phyloP scores from a whole-genome alignment of 2,888 invertebrate genomes.

The Elmis aenea region DNA sequence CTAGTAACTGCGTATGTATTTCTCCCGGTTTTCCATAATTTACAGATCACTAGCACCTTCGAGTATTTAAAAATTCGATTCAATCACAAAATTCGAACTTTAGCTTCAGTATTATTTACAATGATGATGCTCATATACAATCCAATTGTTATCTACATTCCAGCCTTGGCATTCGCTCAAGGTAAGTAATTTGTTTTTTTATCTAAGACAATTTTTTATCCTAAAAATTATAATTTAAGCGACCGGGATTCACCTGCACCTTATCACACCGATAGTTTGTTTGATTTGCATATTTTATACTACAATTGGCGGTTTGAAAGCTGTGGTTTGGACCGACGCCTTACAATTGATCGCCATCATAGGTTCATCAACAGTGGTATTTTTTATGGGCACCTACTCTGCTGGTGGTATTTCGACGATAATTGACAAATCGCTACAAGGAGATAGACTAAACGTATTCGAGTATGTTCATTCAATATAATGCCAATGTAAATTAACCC shows the following conservation, averaged over 20 bases:
- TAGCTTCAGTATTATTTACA: slow-evolving; percentile 54
- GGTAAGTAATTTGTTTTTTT: too few relatives aligned
- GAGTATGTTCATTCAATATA: slow-evolving; percentile 57
- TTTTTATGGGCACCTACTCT: slow-evolving; percentile 37
- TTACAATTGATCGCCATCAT: slow-evolving; percentile 51
- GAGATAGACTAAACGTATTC: slow-evolving; percentile 52
- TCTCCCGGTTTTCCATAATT: slow-evolving; percentile 48
- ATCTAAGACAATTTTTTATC: too few relatives aligned
- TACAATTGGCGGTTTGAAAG: slow-evolving; percentile 61
- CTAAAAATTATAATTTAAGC: too few relatives aligned
- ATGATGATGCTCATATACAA: slow-evolving; percentile 52
- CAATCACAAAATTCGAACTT: slow-evolving; percentile 51
- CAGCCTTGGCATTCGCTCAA: slow-evolving; percentile 58
- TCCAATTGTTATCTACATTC: slow-evolving; percentile 62
- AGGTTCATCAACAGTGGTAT: slow-evolving; percentile 51
- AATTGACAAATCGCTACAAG: slow-evolving; percentile 52
- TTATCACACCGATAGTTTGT: slow-evolving; percentile 61
- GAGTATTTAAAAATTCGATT: slow-evolving; percentile 59
- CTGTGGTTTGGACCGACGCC: slow-evolving; percentile 60
- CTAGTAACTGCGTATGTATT: slow-evolving; percentile 33
- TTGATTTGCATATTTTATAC: slow-evolving; percentile 70
- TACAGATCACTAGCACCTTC: slow-evolving; percentile 60
- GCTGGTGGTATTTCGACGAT: slow-evolving; percentile 48
- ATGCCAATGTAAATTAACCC: too few relatives aligned
- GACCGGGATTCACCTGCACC: slow-evolving; percentile 60